Percentiles rank a stretch among this genome's conserved stretches.
These are phyloP conservation scores for Sylvicola fuscatus DNA, from an alignment of 2,888 invertebrate species.

Conservation along the genomic window DNA sequence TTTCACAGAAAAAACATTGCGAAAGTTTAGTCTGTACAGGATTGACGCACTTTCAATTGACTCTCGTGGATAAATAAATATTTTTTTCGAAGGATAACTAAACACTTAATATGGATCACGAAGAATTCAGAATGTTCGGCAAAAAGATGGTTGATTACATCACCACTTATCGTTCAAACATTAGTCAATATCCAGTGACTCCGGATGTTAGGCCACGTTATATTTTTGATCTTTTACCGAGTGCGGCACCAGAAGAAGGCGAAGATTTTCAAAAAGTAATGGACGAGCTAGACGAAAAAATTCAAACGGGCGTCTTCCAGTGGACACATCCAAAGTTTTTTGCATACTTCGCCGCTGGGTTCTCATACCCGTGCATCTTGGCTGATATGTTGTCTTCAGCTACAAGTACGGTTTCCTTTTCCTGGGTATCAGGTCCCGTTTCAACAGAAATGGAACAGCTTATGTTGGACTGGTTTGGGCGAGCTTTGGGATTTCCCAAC, in stretches of 20 bases:
- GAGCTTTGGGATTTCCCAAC: constrained; percentile 52
- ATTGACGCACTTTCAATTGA: too few species aligned
- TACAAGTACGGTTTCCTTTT: constrained; percentile 60
- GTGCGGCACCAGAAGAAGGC: constrained; percentile 51
- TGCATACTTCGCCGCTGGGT: constrained; percentile 62
- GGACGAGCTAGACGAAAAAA: constrained; percentile 58
- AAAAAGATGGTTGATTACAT: constrained; percentile 67
- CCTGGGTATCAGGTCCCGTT: constrained; percentile 66
- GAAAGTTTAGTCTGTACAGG: too few species aligned
- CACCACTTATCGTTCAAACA: constrained; percentile 38
- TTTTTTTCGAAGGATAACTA: too few species aligned
- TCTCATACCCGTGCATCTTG: constrained; percentile 55
- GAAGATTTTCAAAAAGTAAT: constrained; percentile 65
- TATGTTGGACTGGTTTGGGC: constrained; percentile 74
- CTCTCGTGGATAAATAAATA: too few species aligned
- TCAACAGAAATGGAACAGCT: constrained; percentile 72
- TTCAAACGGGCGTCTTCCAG: constrained; percentile 70
- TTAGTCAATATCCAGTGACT: constrained; percentile 1
- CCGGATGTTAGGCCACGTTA: constrained; percentile 75
- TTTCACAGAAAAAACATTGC: too few species aligned
- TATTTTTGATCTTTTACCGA: constrained; percentile 50
- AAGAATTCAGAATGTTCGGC: constrained; percentile 52
- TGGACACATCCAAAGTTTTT: constrained; percentile 80
- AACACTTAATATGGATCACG: too few species aligned
- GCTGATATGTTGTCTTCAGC: constrained; percentile 58